phyloP scores from a whole-genome alignment of 2,888 invertebrate genomes.

The Nomada goodeniana region DNA sequence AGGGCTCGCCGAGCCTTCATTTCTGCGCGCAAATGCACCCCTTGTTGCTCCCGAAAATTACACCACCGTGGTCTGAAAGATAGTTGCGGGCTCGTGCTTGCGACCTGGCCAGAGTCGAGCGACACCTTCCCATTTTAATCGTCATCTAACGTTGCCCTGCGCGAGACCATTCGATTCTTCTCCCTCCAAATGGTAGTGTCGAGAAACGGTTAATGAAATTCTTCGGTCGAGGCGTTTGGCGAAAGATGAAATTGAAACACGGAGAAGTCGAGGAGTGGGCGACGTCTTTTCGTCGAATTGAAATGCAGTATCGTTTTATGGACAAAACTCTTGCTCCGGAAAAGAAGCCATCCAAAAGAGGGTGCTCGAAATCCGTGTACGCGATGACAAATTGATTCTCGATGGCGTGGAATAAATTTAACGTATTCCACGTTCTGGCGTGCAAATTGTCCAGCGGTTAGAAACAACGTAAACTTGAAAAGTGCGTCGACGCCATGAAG shows the following conservation, averaged over 20 bases:
- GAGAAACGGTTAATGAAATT: neutral
- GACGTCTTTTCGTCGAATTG: neutral
- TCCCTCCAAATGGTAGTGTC: too few relatives aligned
- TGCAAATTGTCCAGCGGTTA: constrained; percentile 7
- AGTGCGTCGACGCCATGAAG: constrained; percentile 47
- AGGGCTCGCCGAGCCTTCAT: constrained; percentile 20
- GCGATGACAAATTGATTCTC: neutral
- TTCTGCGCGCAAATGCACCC: constrained; percentile 15
- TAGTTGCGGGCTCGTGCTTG: neutral
- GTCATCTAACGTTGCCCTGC: neutral
- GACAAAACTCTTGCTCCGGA: too few relatives aligned
- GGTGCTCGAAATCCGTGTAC: neutral
- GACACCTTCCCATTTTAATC: too few relatives aligned
- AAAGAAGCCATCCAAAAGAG: neutral
- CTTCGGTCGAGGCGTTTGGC: too few relatives aligned
- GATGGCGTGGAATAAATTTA: neutral
- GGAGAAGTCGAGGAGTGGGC: neutral
- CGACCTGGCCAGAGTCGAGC: neutral
- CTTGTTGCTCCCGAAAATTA: constrained; percentile 23
- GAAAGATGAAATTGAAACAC: neutral
- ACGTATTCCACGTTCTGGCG: constrained; percentile 15
- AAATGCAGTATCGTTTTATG: neutral
- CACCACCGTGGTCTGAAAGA: constrained; percentile 11
- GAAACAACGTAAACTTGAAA: constrained; percentile 19
- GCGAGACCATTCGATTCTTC: too few relatives aligned